Percentiles rank a stretch among this genome's conserved stretches.
These are phyloP conservation scores for Abramis brama DNA, from an alignment of 2,113 vertebrate species.

Conservation along the genomic window DNA sequence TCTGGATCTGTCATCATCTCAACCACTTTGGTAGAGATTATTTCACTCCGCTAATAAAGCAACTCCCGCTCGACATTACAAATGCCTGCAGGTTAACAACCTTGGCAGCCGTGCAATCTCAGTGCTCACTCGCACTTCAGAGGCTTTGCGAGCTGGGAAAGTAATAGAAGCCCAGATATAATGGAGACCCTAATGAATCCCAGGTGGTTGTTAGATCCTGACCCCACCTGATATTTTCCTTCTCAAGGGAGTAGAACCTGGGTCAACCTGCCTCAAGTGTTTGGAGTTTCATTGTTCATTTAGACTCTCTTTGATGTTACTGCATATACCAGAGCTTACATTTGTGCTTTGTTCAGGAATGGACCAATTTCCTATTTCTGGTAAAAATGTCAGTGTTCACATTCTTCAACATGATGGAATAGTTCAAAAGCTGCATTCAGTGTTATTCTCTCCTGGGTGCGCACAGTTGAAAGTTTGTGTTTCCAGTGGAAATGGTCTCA, in stretches of 20 bases:
- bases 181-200: conserved; percentile 58
- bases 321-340: conserved; percentile 1
- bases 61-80: conserved; percentile 60
- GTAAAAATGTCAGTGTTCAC: neutral
- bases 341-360: conserved; percentile 25
- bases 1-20: conserved; percentile 53
- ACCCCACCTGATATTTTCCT: conserved; percentile 49
- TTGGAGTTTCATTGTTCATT: conserved; percentile 47
- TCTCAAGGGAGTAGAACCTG: conserved; percentile 14
- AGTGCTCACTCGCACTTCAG: conserved; percentile 41
- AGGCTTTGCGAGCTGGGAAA: conserved; percentile 46
- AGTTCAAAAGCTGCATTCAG: neutral
- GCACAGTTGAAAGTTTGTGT: neutral
- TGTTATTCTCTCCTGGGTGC: neutral
- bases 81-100: conserved; percentile 62
- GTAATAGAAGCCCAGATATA: conserved; percentile 47
- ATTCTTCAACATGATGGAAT: conserved; percentile 9
- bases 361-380: conserved; percentile 31
- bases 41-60: conserved; percentile 54
- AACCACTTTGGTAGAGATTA: conserved; percentile 50
- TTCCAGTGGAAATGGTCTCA: conserved; percentile 2
- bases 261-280: conserved; percentile 48
- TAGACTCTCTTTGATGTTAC: conserved; percentile 55
- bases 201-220: conserved; percentile 53
- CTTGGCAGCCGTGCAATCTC: conserved; percentile 56